Percentiles rank a stretch among this genome's conserved stretches.
Evolutionary conservation across 2,797 vertebrate genomes (phyloP).

Genomic region (Neosilurus hyrtlii): DNA sequence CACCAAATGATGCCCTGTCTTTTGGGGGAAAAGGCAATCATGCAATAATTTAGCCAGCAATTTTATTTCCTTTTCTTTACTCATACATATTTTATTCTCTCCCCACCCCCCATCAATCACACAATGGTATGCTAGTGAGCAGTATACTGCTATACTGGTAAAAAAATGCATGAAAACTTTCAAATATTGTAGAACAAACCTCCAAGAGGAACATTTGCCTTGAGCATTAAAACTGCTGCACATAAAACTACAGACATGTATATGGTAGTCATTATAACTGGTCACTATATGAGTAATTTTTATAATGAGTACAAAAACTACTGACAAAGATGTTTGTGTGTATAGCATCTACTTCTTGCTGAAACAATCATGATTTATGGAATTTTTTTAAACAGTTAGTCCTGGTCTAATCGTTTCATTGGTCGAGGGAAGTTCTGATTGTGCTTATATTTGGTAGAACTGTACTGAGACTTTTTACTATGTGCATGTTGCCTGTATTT

Average conservation of each 20-base stretch:
- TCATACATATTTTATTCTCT: slow-evolving; percentile 43
- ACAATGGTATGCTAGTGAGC: background rate
- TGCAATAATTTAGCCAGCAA: slow-evolving; percentile 98
- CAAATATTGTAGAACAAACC: background rate
- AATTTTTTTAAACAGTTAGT: background rate
- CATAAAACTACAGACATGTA: no score
- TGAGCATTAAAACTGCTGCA: background rate
- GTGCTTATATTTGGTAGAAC: background rate
- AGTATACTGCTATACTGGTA: background rate
- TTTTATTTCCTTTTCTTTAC: slow-evolving; percentile 86
- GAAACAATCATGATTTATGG: background rate
- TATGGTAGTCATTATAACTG: background rate
- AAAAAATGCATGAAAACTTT: background rate
- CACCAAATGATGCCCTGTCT: slow-evolving; percentile 93
- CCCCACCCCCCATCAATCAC: background rate
- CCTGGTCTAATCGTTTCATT: background rate
- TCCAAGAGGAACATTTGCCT: background rate
- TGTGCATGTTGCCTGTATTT: no score
- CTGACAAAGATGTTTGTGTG: background rate
- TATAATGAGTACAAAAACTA: background rate
- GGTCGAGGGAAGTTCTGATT: background rate
- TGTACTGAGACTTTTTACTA: background rate
- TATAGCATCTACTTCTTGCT: background rate
- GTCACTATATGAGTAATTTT: background rate
- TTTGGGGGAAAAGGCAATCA: slow-evolving; percentile 96